Percentiles rank a stretch among this genome's conserved stretches.
phyloP scores from a whole-genome alignment of 2,113 vertebrate genomes.

The Cheirogaleus medius region DNA sequence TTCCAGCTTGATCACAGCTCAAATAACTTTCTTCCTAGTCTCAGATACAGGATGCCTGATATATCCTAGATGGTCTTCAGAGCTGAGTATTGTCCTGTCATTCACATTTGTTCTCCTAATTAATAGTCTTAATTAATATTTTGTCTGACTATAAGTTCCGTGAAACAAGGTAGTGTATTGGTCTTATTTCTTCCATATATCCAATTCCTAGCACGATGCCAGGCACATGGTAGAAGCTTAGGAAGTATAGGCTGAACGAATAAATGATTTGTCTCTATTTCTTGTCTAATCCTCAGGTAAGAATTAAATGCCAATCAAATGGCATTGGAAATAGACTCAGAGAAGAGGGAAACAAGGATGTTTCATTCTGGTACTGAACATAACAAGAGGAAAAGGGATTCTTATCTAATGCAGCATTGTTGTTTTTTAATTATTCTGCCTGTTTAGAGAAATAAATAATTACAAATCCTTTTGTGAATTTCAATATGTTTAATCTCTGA shows the following conservation, averaged over 20 bases:
- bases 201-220: neutral
- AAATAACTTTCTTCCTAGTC: neutral
- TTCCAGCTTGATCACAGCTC: neutral
- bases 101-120: neutral
- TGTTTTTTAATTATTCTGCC: conserved; percentile 9
- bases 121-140: neutral
- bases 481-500: conserved; percentile 39
- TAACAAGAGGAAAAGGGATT: neutral
- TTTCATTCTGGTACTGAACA: neutral
- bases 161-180: neutral
- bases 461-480: conserved; percentile 38
- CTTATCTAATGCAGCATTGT: neutral
- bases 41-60: neutral
- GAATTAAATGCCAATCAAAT: neutral
- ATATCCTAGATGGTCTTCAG: neutral
- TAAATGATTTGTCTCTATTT: neutral
- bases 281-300: neutral
- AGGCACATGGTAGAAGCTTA: neutral
- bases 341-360: neutral
- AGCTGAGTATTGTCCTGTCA: neutral
- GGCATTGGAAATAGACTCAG: neutral
- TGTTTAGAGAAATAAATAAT: conserved; percentile 59
- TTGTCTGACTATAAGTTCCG: neutral
- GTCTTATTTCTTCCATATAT: neutral
- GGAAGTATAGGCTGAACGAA: neutral